phyloP scores from a whole-genome alignment of 2,797 vertebrate species.

The Muscicapa comitata region DNA sequence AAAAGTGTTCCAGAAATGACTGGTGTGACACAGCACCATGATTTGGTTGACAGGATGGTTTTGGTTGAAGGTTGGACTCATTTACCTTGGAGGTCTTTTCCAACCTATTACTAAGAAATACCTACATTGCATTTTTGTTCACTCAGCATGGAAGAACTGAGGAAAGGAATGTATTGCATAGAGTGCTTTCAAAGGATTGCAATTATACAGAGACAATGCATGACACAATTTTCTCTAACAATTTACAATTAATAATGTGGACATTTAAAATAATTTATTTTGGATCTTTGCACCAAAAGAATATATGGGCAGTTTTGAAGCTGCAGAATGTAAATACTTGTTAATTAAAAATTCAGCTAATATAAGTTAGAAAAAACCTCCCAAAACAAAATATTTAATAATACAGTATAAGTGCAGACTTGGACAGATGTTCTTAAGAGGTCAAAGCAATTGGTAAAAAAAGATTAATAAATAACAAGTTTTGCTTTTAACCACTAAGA shows the following conservation, averaged over 20 bases:
- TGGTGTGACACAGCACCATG: neutral
- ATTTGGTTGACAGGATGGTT: neutral
- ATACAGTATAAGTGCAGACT: neutral
- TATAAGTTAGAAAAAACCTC: neutral
- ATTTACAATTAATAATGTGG: neutral
- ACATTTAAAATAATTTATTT: neutral
- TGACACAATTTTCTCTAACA: neutral
- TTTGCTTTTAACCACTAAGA: neutral
- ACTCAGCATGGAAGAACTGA: neutral
- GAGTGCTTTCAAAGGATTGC: neutral
- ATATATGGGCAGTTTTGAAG: neutral
- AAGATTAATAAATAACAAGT: neutral
- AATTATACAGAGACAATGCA: neutral
- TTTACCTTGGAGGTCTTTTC: neutral
- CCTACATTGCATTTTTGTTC: neutral
- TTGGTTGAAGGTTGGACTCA: neutral
- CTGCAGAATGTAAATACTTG: neutral
- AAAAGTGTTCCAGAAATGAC: neutral
- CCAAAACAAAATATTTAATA: neutral
- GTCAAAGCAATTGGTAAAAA: neutral
- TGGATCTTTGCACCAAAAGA: neutral
- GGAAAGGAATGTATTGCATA: neutral
- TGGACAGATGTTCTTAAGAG: neutral
- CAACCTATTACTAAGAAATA: neutral
- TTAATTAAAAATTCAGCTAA: neutral